Conservation (phyloP, 2,888 invertebrate genomes). For the Dysmachus trigonus region DNA sequence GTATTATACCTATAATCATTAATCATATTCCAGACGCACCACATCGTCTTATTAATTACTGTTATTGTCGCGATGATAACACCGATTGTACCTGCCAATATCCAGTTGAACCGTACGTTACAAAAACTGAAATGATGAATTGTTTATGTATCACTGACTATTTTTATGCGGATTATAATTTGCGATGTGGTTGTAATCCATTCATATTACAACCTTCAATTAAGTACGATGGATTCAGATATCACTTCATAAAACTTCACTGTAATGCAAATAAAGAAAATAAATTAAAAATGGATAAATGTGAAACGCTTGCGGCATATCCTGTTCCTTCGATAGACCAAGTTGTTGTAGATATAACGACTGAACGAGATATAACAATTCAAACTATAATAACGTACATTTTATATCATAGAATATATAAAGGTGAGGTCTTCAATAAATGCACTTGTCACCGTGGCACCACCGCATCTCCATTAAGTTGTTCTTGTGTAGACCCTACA, state of each 20-base stretch:
- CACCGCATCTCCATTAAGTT: not conserved
- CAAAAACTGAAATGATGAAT: not conserved
- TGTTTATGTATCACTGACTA: not conserved
- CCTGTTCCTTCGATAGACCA: not conserved
- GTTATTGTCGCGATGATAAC: not conserved
- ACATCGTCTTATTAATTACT: not conserved
- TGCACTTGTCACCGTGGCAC: not conserved
- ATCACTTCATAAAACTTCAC: not conserved
- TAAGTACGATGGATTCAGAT: not conserved
- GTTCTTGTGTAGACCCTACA: not conserved
- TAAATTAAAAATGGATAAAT: not conserved
- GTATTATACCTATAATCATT: not conserved
- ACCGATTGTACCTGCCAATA: not conserved
- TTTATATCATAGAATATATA: not conserved
- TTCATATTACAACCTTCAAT: not conserved
- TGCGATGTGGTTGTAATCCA: not conserved
- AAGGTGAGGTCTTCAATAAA: not conserved
- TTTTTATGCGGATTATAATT: not conserved
- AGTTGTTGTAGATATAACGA: not conserved
- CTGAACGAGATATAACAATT: not conserved
- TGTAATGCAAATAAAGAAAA: not conserved
- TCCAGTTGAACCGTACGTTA: not conserved
- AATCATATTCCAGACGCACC: not conserved
- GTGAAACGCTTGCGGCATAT: not conserved
- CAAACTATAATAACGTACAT: not conserved